phyloP scores from a whole-genome alignment of 2,888 invertebrate species.

The Machimus rusticus region DNA sequence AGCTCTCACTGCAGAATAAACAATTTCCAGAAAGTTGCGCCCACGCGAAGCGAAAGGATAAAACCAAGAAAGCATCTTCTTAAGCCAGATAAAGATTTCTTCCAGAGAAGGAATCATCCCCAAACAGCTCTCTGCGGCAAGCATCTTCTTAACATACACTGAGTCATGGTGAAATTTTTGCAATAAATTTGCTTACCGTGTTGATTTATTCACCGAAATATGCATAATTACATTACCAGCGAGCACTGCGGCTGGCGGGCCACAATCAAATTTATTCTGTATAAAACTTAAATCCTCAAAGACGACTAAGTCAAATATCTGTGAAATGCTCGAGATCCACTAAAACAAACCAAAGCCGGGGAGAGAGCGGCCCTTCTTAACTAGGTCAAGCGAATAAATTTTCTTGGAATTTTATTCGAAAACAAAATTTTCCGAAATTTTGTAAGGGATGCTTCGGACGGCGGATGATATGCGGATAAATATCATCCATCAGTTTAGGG shows the following conservation, averaged over 20 bases:
- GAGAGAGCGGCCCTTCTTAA: not conserved
- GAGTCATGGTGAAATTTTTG: not conserved
- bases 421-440: not conserved
- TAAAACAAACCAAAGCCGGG: constrained; percentile 1
- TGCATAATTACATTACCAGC: constrained; percentile 4
- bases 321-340: constrained; percentile 2
- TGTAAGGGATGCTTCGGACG: not conserved
- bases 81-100: not conserved
- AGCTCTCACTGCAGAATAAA: not conserved
- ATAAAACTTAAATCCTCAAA: constrained; percentile 25
- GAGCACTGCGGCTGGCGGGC: not conserved
- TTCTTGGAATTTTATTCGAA: not conserved
- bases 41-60: not conserved
- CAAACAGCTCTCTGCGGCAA: not conserved
- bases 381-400: constrained; percentile 26
- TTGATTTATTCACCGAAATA: constrained; percentile 13
- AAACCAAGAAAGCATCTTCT: not conserved
- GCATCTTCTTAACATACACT: not conserved
- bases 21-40: not conserved
- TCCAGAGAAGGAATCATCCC: not conserved
- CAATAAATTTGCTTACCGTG: not conserved
- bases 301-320: constrained; percentile 19
- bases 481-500: not conserved
- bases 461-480: not conserved
- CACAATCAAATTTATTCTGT: constrained; percentile 5